Percentiles rank a stretch among this genome's conserved stretches.
phyloP scores from a whole-genome alignment of 1,140 invertebrate genomes.

The Eriocheir sinensis region DNA sequence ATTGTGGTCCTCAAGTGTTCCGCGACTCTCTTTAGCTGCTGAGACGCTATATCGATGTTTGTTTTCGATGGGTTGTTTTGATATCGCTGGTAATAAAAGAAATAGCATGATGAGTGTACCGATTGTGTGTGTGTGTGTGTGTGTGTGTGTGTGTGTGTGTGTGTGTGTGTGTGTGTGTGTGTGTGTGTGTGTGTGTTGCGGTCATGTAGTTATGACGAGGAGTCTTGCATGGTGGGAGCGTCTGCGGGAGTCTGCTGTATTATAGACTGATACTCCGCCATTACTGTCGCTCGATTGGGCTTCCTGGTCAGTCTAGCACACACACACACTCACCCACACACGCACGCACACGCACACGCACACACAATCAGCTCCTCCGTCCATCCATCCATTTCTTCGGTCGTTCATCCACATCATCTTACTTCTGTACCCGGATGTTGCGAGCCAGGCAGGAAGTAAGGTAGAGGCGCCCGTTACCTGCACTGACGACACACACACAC shows the following conservation, averaged over 20 bases:
- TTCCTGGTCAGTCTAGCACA: slow-evolving; percentile 2
- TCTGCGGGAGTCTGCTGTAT: slow-evolving; percentile 12
- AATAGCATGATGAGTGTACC: neutral
- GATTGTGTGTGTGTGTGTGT: neutral
- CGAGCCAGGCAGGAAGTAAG: neutral
- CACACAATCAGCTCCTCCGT: neutral
- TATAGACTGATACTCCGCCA: neutral
- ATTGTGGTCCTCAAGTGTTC: too few species aligned
- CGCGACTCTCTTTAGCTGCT: too few species aligned
- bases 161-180: slow-evolving; percentile 29
- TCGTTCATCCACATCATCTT: neutral
- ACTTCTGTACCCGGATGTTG: slow-evolving; percentile 9
- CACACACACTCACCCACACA: neutral
- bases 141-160: slow-evolving; percentile 47
- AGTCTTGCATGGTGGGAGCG: neutral
- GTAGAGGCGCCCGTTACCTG: slow-evolving; percentile 1
- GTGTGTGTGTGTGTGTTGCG: slow-evolving; percentile 36
- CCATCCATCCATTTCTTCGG: neutral
- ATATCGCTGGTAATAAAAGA: too few species aligned
- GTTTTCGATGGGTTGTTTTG: neutral
- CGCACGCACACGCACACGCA: neutral
- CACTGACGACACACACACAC: too few species aligned
- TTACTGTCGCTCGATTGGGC: slow-evolving; percentile 19
- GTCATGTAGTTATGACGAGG: neutral
- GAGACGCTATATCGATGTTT: too few species aligned